Conservation (phyloP, 2,113 vertebrate genomes). For the Paradoxurus hermaphroditus region DNA sequence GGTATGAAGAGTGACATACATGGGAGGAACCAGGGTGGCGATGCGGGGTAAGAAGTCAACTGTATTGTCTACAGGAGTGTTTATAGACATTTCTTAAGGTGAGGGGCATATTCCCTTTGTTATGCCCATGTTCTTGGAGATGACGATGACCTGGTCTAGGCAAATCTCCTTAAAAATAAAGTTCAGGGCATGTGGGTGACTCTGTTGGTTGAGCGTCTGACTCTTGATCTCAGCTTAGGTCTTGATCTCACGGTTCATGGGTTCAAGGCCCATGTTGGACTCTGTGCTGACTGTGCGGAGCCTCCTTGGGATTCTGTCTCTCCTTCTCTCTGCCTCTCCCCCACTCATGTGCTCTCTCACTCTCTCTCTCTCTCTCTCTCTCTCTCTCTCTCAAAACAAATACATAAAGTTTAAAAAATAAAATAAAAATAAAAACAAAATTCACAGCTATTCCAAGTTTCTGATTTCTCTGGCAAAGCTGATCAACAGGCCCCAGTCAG, state of each 20-base stretch:
- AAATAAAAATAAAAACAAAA: background rate
- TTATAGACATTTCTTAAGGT: background rate
- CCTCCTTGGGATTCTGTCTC: too few species aligned
- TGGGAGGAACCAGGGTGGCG: background rate
- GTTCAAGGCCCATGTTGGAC: too few species aligned
- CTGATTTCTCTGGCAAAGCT: background rate
- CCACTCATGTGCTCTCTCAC: too few species aligned
- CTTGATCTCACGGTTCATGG: too few species aligned
- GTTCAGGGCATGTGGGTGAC: too few species aligned
- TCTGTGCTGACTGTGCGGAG: too few species aligned
- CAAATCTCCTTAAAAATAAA: background rate
- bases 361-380: too few species aligned
- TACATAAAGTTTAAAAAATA: too few species aligned
- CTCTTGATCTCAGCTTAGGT: too few species aligned
- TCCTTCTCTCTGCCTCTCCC: too few species aligned
- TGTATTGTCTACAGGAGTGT: background rate
- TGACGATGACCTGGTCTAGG: background rate
- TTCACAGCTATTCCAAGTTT: background rate
- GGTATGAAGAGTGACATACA: background rate
- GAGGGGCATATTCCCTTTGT: background rate
- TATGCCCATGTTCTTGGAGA: background rate
- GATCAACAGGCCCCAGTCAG: background rate
- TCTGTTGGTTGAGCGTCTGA: too few species aligned
- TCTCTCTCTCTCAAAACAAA: too few species aligned
- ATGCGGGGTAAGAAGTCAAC: background rate